phyloP scores from a whole-genome alignment of 2,888 invertebrate genomes.

The Melanchra persicariae region DNA sequence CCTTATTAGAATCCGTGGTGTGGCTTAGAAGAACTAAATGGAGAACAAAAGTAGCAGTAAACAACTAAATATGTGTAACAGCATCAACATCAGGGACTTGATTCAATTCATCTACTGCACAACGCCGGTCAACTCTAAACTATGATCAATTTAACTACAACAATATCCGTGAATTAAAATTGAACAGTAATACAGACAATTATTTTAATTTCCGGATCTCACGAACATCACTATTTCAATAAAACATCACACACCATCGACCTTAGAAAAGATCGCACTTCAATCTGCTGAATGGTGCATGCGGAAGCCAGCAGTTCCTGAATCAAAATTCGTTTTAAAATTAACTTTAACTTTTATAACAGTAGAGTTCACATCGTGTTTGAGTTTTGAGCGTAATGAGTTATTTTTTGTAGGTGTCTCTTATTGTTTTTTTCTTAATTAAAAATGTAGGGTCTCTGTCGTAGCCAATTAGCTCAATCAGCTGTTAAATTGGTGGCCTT shows the following conservation, averaged over 20 bases:
- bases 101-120: background rate
- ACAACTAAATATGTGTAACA: background rate
- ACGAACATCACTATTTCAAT: conserved; percentile 31
- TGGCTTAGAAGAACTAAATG: no score
- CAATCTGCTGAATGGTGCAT: conserved; percentile 34
- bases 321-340: conserved; percentile 20
- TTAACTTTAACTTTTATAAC: background rate
- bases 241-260: conserved; percentile 16
- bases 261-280: conserved; percentile 47
- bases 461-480: conserved; percentile 11
- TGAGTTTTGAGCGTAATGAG: conserved; percentile 29
- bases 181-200: conserved; percentile 10
- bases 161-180: conserved; percentile 25
- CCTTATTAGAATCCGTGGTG: no score
- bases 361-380: conserved; percentile 20
- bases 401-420: conserved; percentile 33
- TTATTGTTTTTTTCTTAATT: conserved; percentile 52
- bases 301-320: conserved; percentile 47
- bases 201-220: conserved; percentile 43
- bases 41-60: no score
- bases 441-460: conserved; percentile 28
- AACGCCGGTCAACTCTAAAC: background rate
- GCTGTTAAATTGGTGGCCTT: no score
- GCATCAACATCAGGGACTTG: background rate
- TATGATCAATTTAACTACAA: background rate